Evolutionary conservation across 1,140 invertebrate species (phyloP).

Genomic region (Mycetomoellerius zeteki): DNA sequence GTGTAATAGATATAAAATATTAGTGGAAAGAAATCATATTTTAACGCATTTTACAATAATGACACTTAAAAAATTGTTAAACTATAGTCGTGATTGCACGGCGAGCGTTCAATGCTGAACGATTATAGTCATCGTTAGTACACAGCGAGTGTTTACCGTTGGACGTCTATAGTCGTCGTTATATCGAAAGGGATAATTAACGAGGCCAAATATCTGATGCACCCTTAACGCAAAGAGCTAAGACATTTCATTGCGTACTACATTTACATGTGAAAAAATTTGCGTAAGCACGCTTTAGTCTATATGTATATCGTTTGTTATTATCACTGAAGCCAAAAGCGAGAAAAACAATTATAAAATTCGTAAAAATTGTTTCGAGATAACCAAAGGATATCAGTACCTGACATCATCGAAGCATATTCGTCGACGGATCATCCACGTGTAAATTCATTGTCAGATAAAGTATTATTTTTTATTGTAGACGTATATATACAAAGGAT

Average conservation of each 20-base stretch:
- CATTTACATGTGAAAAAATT: background rate
- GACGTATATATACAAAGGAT: background rate
- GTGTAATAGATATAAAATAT: too few relatives aligned
- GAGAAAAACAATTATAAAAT: background rate
- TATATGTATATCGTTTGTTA: background rate
- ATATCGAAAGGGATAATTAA: background rate
- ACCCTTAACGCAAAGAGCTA: conserved; percentile 3
- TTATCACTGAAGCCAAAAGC: background rate
- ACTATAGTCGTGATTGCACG: too few relatives aligned
- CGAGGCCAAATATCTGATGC: conserved; percentile 8
- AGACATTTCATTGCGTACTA: conserved; percentile 7
- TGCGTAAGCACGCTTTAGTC: background rate
- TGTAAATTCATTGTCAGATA: conserved; percentile 33
- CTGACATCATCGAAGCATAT: background rate
- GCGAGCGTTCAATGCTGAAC: too few relatives aligned
- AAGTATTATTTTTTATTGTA: conserved; percentile 44
- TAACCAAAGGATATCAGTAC: background rate
- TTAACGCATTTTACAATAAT: too few relatives aligned
- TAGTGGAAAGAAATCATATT: too few relatives aligned
- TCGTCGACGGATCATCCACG: conserved; percentile 19
- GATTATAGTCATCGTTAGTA: too few relatives aligned
- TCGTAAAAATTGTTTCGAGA: background rate
- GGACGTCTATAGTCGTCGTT: too few relatives aligned
- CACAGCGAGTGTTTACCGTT: too few relatives aligned
- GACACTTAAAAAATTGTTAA: too few relatives aligned